These are phyloP conservation scores for Tichodroma muraria DNA, from an alignment of 2,113 vertebrate genomes.

Conservation along the genomic window DNA sequence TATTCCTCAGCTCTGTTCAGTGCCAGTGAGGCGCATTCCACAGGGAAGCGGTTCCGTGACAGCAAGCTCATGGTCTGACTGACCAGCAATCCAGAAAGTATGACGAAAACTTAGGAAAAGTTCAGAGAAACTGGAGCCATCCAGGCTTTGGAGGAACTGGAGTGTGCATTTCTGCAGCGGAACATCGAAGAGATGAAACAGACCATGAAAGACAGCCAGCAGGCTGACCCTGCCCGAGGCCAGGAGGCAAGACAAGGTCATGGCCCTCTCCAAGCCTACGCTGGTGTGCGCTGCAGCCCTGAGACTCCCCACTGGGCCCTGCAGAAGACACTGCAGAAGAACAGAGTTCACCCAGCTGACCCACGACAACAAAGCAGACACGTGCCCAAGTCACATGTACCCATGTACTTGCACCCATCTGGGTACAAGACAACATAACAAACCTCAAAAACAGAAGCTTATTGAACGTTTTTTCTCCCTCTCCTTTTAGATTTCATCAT, in stretches of 20 bases:
- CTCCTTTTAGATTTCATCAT: not conserved
- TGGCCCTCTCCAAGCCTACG: not conserved
- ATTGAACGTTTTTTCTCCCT: not conserved
- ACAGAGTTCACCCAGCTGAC: not conserved
- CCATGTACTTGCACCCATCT: too few relatives aligned
- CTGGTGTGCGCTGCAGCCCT: not conserved
- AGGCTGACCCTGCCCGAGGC: not conserved
- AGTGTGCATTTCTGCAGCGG: not conserved
- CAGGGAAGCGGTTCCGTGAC: not conserved
- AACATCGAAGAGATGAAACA: not conserved
- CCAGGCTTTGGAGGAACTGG: not conserved
- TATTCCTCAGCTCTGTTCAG: not conserved
- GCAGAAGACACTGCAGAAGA: not conserved
- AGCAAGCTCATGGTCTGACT: not conserved
- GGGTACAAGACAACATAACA: not conserved
- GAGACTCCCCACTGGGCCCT: not conserved
- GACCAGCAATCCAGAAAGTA: not conserved
- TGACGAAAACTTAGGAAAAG: not conserved
- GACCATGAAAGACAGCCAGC: not conserved
- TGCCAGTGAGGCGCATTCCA: rapidly evolving
- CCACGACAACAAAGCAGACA: not conserved
- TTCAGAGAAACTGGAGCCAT: not conserved
- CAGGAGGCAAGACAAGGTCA: not conserved
- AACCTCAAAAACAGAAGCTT: not conserved
- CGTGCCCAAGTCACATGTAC: rapidly evolving